phyloP scores from a whole-genome alignment of 2,113 vertebrate genomes.

The Geococcyx californianus region DNA sequence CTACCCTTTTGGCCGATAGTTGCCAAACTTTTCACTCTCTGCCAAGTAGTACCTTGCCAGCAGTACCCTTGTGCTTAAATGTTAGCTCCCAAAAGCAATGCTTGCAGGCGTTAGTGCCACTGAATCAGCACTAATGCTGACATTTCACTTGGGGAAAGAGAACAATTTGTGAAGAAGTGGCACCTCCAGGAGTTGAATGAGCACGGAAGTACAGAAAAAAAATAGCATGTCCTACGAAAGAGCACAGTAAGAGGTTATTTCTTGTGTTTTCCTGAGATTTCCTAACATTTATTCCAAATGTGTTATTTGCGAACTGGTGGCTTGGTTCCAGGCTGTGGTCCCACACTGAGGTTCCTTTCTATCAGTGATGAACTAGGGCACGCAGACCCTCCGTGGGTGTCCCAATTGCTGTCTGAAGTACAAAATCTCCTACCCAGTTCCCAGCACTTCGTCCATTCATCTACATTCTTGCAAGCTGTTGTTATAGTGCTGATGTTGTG shows the following conservation, averaged over 20 bases:
- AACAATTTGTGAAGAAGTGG: neutral
- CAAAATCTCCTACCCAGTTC: neutral
- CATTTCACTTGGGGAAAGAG: neutral
- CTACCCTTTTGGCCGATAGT: neutral
- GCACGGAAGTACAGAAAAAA: neutral
- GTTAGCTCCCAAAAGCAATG: neutral
- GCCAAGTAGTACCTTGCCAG: conserved; percentile 27
- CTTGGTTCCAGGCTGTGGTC: neutral
- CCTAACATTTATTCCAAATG: neutral
- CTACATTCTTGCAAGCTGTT: neutral
- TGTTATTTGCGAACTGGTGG: fast-evolving
- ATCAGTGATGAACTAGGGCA: neutral
- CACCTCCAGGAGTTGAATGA: conserved; percentile 26
- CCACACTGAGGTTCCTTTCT: neutral
- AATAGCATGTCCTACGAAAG: neutral
- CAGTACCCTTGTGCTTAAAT: neutral
- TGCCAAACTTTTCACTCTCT: conserved; percentile 33
- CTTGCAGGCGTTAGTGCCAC: neutral
- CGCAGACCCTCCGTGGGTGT: neutral
- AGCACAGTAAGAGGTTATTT: neutral
- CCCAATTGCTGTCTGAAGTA: neutral
- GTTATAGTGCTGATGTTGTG: fast-evolving
- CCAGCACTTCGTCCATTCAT: neutral
- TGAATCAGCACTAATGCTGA: conserved; percentile 7
- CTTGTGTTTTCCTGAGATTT: neutral